phyloP scores from a whole-genome alignment of 2,113 vertebrate genomes.

The Lophochroa leadbeateri region DNA sequence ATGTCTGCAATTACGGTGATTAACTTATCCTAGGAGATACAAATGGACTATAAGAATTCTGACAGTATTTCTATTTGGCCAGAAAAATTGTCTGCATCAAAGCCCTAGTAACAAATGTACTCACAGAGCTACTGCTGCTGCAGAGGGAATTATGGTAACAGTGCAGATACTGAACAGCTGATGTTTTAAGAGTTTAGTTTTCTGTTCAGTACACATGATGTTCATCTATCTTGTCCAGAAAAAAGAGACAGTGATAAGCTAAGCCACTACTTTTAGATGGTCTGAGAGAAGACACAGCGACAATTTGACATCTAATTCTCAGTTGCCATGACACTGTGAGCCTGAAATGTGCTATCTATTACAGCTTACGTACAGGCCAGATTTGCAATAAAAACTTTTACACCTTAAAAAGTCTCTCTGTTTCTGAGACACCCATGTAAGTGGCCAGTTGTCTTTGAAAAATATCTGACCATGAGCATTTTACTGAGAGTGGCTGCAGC shows the following conservation, averaged over 20 bases:
- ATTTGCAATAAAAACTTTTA: neutral
- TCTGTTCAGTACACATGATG: neutral
- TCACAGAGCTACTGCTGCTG: neutral
- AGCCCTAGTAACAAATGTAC: neutral
- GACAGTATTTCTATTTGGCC: neutral
- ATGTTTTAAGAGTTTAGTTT: neutral
- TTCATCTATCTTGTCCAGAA: neutral
- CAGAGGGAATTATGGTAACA: neutral
- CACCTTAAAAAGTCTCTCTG: neutral
- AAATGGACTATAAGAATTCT: neutral
- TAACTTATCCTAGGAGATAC: neutral
- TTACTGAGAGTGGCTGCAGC: neutral
- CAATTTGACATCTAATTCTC: neutral
- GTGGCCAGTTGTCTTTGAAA: neutral
- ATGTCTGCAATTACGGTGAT: neutral
- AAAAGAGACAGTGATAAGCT: neutral
- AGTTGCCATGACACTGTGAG: neutral
- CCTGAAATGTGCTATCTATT: neutral
- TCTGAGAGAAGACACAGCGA: neutral
- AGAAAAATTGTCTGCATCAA: neutral
- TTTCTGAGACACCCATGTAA: neutral
- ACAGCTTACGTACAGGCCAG: neutral
- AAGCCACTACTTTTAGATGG: neutral
- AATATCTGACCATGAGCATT: neutral
- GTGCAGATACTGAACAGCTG: neutral